Conservation (phyloP, 2,797 vertebrate species). For the Numenius phaeopus region DNA sequence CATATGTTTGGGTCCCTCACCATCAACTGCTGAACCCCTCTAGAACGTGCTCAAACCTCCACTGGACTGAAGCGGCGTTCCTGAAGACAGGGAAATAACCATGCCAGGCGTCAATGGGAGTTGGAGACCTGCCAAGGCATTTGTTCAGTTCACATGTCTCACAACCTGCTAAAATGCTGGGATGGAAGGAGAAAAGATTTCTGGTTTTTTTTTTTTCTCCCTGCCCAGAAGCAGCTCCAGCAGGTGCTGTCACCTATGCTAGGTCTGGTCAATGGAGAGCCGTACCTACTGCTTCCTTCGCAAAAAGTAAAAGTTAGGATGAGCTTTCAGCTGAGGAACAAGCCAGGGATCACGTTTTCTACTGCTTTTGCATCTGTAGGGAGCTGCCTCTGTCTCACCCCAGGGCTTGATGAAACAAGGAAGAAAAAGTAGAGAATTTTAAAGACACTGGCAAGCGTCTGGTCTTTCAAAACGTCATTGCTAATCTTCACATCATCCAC, state of each 20-base stretch:
- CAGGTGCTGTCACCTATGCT: not conserved
- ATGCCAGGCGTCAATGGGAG: fast-evolving
- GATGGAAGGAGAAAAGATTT: not conserved
- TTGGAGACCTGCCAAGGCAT: not conserved
- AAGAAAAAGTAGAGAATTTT: not conserved
- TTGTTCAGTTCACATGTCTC: not conserved
- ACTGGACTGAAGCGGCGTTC: not conserved
- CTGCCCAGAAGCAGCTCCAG: not conserved
- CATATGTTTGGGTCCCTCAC: not conserved
- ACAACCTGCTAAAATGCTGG: not conserved
- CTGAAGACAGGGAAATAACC: not conserved
- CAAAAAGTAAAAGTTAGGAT: not conserved
- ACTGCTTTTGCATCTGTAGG: not conserved
- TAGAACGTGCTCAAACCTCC: not conserved
- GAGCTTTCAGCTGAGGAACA: not conserved
- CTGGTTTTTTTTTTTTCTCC: not conserved
- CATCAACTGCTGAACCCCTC: not conserved
- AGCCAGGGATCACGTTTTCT: not conserved
- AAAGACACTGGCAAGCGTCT: not conserved
- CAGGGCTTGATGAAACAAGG: not conserved
- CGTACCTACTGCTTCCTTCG: not conserved
- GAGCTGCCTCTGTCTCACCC: not conserved
- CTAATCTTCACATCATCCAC: conserved; percentile 20
- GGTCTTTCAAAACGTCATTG: not conserved
- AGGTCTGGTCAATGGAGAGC: not conserved